Percentiles rank a stretch among this genome's conserved stretches.
Conservation (phyloP, 37 sponge, comb jelly and placozoan genomes). For the Chondrilla cf. caribensis region DNA sequence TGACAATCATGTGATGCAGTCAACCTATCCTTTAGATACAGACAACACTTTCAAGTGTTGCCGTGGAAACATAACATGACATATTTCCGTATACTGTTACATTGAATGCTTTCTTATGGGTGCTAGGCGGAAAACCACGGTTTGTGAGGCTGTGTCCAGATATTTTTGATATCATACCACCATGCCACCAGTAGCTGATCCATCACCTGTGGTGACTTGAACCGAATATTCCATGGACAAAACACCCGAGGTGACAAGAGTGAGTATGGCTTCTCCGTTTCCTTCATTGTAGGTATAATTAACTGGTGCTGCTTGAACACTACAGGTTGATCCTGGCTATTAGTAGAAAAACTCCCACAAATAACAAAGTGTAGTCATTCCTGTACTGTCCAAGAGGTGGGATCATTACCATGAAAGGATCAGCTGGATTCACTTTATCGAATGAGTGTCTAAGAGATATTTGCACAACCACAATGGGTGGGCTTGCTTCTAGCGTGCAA, state of each 20-base stretch:
- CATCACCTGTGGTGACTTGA: background rate
- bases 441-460: background rate
- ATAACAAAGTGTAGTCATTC: background rate
- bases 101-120: too few species aligned
- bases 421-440: background rate
- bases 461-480: background rate
- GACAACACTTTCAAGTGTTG: too few species aligned
- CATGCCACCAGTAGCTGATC: constrained; percentile 14
- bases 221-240: background rate
- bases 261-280: background rate
- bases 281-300: constrained; percentile 24
- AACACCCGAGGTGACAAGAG: background rate
- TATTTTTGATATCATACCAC: too few species aligned
- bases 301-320: constrained; percentile 19
- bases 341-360: background rate
- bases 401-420: background rate
- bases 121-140: too few species aligned
- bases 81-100: too few species aligned
- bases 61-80: too few species aligned
- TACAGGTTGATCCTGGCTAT: background rate
- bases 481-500: background rate
- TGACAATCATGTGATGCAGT: too few species aligned
- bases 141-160: too few species aligned
- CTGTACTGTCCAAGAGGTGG: background rate
- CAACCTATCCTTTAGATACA: too few species aligned